Base-by-base conservation (phyloP, 2,888 invertebrate species). In the Lomographa bimaculata region DNA sequence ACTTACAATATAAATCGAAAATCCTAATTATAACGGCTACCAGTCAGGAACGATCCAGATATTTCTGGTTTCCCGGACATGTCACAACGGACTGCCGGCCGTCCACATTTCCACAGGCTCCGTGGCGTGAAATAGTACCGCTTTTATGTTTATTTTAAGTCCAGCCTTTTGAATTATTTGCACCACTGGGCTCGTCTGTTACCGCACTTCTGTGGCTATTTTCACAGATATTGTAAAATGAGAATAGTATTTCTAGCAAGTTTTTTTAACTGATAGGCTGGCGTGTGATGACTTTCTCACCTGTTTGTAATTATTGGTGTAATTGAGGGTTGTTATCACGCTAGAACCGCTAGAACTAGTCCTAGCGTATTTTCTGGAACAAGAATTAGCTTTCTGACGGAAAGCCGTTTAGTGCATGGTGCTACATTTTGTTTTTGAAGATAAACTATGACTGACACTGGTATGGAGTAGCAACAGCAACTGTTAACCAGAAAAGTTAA, bases 71-170 rank as follows among this genome's bases (percentile, higher is more conserved):
- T 57, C 48, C 65, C 69, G 71, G 70, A 72, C 61, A 55, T 74
- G 77, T 79, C 76, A 74, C 66, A 54, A 64, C 53, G 65, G 75
- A 72, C 73, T 64, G 71, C 64, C 59, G 71, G 71, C 64, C 59
- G 71, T 63, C 78, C 71, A 60, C 73, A 65, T 71, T 71, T 75
- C 75, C 71, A 68, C 7, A 32, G 9, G 36, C 23, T 36, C 51
- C 56, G 62, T 56, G 51, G 64, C 65, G 69, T 71, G 59, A 74
- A 78, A 79, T 75, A 71, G 70, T 67, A 46, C 56, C 58, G 60
- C 72, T 71, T 75, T 67, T 59, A 61, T 70, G 72, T 77, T 75
- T 82, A 82, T 82, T 83, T 79, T 63, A 62, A 71, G 68, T 59
- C 54, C 57, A 48, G 43, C 53, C 64, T 63, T 61, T 58, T 77